Evolutionary conservation across 1,140 invertebrate genomes (phyloP).

Genomic region (Apolygus lucorum): DNA sequence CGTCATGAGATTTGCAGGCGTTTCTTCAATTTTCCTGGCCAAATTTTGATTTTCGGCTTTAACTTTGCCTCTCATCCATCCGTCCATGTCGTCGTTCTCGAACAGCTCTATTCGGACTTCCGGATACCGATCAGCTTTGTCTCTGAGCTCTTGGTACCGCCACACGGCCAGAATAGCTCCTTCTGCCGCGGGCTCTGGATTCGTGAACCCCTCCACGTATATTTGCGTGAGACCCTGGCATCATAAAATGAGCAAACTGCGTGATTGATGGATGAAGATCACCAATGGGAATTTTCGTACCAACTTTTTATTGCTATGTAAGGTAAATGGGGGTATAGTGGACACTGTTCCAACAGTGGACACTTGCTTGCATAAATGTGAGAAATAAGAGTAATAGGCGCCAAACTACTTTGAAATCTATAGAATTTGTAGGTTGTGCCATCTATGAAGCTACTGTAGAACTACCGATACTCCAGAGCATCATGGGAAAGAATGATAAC

Average conservation of each 20-base stretch:
- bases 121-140: conserved; percentile 45
- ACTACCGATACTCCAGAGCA: no score
- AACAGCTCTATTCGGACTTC: conserved; percentile 44
- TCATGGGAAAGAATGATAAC: no score
- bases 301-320: no score
- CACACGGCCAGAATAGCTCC: conserved; percentile 53
- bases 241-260: not conserved
- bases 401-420: no score
- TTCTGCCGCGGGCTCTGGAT: conserved; percentile 66
- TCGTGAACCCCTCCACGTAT: conserved; percentile 55
- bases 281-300: no score
- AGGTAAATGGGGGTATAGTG: no score
- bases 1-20: conserved; percentile 76
- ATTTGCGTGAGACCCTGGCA: conserved; percentile 42
- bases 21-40: conserved; percentile 65
- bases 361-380: no score
- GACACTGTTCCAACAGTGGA: no score
- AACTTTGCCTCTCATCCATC: conserved; percentile 61
- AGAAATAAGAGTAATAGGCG: no score
- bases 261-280: no score
- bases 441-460: no score
- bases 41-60: conserved; percentile 77
- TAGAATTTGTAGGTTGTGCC: no score
- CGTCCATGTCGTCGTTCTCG: conserved; percentile 41
- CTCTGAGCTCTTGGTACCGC: conserved; percentile 58